Conservation (phyloP, 2,888 invertebrate genomes). For the Metellina segmentata region DNA sequence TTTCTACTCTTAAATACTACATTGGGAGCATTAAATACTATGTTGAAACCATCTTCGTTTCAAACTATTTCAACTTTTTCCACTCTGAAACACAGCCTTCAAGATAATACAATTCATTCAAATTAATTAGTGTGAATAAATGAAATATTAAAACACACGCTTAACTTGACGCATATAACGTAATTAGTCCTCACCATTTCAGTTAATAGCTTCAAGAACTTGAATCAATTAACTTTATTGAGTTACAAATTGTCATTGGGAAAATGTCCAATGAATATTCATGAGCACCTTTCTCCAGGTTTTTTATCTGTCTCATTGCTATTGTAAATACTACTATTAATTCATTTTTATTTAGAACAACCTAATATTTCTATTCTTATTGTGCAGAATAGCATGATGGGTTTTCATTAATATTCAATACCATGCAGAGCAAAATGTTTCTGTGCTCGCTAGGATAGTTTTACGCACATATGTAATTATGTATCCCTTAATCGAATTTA, state of each 20-base stretch:
- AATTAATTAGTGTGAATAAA: background rate
- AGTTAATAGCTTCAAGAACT: background rate
- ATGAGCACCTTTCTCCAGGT: background rate
- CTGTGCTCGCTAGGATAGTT: background rate
- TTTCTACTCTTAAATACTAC: no score
- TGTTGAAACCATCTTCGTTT: no score
- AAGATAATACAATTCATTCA: background rate
- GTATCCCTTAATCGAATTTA: no score
- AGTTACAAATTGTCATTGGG: background rate
- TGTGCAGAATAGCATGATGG: background rate
- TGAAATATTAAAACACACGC: background rate
- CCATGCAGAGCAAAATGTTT: background rate
- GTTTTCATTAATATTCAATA: background rate
- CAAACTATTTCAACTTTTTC: background rate
- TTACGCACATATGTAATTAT: background rate
- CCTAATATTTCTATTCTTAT: background rate
- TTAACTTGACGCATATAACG: background rate
- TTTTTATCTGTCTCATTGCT: background rate
- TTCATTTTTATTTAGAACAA: background rate
- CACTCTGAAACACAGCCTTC: background rate
- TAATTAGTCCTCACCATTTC: background rate
- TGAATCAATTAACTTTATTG: background rate
- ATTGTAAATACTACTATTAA: background rate
- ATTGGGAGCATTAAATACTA: no score
- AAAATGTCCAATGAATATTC: background rate